phyloP scores from a whole-genome alignment of 30 jellyfish, hydroid and myxozoan genomes.

The Aurelia aurita region DNA sequence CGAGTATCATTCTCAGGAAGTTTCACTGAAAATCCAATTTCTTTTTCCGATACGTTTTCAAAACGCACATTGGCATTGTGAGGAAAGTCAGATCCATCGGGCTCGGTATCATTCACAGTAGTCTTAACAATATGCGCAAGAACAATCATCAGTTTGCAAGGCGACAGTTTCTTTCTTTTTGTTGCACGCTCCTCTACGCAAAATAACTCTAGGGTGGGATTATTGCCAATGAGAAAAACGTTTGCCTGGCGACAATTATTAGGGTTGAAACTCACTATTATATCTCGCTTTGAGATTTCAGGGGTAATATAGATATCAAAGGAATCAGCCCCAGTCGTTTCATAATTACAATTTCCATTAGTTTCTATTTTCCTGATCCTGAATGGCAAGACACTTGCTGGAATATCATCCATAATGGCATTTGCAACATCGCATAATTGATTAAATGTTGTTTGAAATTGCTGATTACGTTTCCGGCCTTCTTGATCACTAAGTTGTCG shows the following conservation, averaged over 20 bases:
- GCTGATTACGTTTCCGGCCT: conserved; percentile 63
- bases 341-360: conserved; percentile 59
- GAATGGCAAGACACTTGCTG: conserved; percentile 72
- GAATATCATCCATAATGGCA: conserved; percentile 43
- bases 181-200: conserved; percentile 59
- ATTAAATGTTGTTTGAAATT: conserved; percentile 39
- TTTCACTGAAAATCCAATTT: conserved; percentile 39
- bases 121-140: conserved; percentile 66
- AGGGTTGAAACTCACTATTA: conserved; percentile 35
- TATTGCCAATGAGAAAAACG: conserved; percentile 32
- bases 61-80: conserved; percentile 63
- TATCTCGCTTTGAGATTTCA: conserved; percentile 8
- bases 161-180: conserved; percentile 48
- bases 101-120: conserved; percentile 8
- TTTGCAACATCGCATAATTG: conserved; percentile 71
- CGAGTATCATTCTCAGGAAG: conserved; percentile 54
- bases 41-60: conserved; percentile 52
- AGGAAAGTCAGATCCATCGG: conserved; percentile 39
- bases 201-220: conserved; percentile 61
- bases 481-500: conserved; percentile 67
- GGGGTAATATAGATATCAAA: conserved; percentile 68
- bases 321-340: conserved; percentile 56
- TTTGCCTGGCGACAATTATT: conserved; percentile 46
- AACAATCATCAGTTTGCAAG: conserved; percentile 84
- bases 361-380: conserved; percentile 25